phyloP scores from a whole-genome alignment of 2,888 invertebrate genomes.

The Thereva nobilitata region DNA sequence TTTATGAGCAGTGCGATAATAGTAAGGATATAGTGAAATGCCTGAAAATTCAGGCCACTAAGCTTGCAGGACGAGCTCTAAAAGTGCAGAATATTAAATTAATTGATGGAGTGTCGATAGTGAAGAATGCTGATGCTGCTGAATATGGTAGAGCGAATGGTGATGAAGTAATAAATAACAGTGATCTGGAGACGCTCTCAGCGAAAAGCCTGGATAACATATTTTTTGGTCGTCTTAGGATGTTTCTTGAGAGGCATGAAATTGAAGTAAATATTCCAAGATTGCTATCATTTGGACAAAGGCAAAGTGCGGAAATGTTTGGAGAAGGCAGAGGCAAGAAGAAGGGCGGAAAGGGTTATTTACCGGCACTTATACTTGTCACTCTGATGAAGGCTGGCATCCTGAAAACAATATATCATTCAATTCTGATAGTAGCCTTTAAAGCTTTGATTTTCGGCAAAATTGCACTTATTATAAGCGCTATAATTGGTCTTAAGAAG shows the following conservation, averaged over 20 bases:
- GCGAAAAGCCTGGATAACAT: conserved; percentile 66
- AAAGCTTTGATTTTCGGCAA: conserved; percentile 82
- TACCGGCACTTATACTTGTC: conserved; percentile 70
- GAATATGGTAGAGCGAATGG: conserved; percentile 49
- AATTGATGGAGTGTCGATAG: conserved; percentile 66
- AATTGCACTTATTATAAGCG: conserved; percentile 77
- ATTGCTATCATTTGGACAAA: conserved; percentile 59
- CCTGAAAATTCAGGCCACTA: conserved; percentile 71
- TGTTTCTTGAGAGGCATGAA: conserved; percentile 66
- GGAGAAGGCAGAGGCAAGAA: conserved; percentile 66
- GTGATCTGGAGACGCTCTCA: conserved; percentile 65
- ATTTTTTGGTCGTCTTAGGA: conserved; percentile 62
- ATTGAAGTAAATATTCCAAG: conserved; percentile 62
- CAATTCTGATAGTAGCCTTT: conserved; percentile 76
- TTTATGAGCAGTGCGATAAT: conserved; percentile 63
- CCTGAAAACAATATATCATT: conserved; percentile 74
- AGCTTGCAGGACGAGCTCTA: conserved; percentile 67
- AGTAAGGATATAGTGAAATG: conserved; percentile 70
- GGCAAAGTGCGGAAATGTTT: conserved; percentile 45
- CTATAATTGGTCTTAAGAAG: conserved; percentile 80
- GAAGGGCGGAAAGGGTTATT: conserved; percentile 64
- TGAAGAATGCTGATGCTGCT: conserved; percentile 58
- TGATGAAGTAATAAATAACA: conserved; percentile 61
- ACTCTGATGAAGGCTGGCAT: conserved; percentile 73
- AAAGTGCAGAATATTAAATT: conserved; percentile 66